Conservation (phyloP, 2,888 invertebrate genomes). For the Platycnemis pennipes region DNA sequence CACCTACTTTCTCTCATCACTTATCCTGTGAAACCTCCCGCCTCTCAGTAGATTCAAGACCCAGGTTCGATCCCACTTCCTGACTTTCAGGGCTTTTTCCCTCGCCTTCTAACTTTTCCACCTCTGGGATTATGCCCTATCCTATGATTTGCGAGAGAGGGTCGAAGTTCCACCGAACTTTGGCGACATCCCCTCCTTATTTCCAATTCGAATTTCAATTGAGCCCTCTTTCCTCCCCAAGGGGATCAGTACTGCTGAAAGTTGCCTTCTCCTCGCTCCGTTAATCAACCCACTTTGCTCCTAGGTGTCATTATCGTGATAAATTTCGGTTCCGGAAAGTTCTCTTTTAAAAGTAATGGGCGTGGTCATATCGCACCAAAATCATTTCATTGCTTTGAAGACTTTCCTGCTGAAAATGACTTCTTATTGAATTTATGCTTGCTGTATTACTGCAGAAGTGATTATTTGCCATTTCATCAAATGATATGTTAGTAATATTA, state of each 20-base stretch:
- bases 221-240: neutral
- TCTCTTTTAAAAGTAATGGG: neutral
- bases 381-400: neutral
- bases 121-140: neutral
- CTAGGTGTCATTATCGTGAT: neutral
- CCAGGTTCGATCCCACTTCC: neutral
- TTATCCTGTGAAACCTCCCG: neutral
- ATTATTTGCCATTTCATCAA: no score
- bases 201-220: neutral
- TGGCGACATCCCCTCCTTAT: neutral
- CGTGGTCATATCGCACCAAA: neutral
- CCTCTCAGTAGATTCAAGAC: neutral
- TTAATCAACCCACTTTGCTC: neutral
- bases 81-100: neutral
- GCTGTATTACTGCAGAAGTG: no score
- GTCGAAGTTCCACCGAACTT: neutral
- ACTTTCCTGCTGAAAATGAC: no score
- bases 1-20: no score
- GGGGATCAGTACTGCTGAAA: neutral
- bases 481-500: no score
- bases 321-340: neutral
- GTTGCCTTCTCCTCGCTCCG: neutral
- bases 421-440: no score
- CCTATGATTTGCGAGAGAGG: neutral
- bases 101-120: neutral